A percentile compares a stretch with the other conserved stretches of the same genome.
phyloP scores from a whole-genome alignment of 2,797 vertebrate genomes.

The Merluccius polli region DNA sequence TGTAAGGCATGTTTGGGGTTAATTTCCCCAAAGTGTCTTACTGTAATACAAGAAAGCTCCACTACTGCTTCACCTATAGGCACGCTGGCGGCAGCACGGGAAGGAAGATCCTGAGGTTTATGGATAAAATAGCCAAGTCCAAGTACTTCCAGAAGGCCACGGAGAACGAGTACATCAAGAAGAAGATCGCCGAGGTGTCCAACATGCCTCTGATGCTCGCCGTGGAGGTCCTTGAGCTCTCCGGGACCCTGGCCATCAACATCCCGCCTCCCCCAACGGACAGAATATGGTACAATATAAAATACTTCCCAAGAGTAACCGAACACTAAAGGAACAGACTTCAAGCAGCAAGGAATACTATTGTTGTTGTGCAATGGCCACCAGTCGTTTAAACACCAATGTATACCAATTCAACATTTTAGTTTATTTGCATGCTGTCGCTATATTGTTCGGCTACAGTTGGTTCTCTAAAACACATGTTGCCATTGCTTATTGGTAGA shows the following conservation, averaged over 20 bases:
- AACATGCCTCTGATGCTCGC: slow-evolving; percentile 84
- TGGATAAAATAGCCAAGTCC: slow-evolving; percentile 87
- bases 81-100: slow-evolving; percentile 76
- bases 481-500: not conserved
- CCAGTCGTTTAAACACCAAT: no score
- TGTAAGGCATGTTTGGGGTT: not conserved
- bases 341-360: no score
- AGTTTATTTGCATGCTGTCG: not conserved
- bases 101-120: slow-evolving; percentile 79
- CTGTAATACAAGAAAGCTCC: not conserved
- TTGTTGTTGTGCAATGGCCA: no score
- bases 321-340: no score
- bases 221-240: slow-evolving; percentile 82
- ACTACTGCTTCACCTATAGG: slow-evolving; percentile 41
- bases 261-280: slow-evolving; percentile 85
- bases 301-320: not conserved
- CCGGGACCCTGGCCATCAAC: slow-evolving; percentile 80
- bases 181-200: slow-evolving; percentile 87
- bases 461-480: not conserved
- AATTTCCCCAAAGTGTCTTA: no score
- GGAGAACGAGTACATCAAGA: slow-evolving; percentile 86
- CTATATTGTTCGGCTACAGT: not conserved
- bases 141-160: slow-evolving; percentile 89
- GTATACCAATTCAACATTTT: no score
- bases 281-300: slow-evolving; percentile 79